Evolutionary conservation across 2,888 invertebrate genomes (phyloP).

Genomic region (Mythimna lalbum): DNA sequence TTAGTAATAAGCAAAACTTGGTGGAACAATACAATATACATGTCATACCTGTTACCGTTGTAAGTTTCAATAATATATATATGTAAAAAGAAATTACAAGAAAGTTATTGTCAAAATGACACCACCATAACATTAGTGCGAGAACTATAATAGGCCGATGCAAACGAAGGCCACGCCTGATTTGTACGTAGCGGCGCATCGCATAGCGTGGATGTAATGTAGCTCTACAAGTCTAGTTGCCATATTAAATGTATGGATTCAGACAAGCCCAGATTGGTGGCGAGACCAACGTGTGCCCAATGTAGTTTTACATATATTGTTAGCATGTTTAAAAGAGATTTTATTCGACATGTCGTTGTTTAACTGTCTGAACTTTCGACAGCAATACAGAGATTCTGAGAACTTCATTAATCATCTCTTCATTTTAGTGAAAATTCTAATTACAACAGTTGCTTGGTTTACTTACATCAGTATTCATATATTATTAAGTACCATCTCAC

Average conservation of each 20-base stretch:
- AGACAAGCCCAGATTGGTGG: no score
- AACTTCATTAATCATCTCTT: background rate
- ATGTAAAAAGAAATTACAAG: background rate
- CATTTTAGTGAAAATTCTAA: background rate
- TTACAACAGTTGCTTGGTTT: background rate
- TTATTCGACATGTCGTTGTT: background rate
- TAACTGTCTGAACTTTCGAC: background rate
- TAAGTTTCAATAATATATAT: background rate
- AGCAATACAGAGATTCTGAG: background rate
- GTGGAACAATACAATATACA: background rate
- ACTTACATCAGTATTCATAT: background rate
- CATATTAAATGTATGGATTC: no score
- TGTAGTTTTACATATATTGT: no score
- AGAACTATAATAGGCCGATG: no score
- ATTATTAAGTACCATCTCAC: background rate
- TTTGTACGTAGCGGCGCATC: no score
- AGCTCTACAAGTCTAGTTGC: no score
- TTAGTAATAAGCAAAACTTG: background rate
- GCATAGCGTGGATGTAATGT: no score
- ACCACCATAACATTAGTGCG: background rate
- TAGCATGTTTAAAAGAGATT: background rate
- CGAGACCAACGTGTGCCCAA: no score
- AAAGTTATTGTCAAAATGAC: background rate
- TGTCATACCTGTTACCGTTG: background rate
- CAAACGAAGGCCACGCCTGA: no score